A percentile compares a stretch with the other conserved stretches of the same genome.
phyloP scores from a whole-genome alignment of 2,113 vertebrate species.

The Psilopsiagon aurifrons region DNA sequence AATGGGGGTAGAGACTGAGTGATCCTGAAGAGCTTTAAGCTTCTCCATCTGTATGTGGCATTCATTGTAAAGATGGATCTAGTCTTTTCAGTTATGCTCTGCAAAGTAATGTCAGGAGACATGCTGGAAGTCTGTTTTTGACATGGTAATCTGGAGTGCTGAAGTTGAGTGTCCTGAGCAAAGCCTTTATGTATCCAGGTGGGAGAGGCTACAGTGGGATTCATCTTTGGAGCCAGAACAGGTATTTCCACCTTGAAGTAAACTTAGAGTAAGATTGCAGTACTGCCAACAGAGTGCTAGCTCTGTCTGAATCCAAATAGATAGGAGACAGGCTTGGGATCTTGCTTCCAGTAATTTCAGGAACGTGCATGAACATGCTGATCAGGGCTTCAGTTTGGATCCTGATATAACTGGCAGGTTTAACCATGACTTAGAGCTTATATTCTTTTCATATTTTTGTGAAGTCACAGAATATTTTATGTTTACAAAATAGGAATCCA shows the following conservation, averaged over 20 bases:
- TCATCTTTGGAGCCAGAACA: constrained; percentile 30
- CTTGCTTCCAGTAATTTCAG: not conserved
- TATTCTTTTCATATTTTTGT: not conserved
- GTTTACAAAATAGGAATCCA: not conserved
- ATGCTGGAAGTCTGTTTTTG: not conserved
- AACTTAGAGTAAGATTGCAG: not conserved
- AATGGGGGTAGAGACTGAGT: not conserved
- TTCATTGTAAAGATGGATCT: constrained; percentile 29
- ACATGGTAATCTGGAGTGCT: not conserved
- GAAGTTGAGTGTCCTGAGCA: not conserved
- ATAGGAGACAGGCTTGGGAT: not conserved
- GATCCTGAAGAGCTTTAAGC: not conserved
- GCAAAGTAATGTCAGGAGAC: not conserved
- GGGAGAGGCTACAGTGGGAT: not conserved
- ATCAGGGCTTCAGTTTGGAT: not conserved
- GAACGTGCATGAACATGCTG: not conserved
- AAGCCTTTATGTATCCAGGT: not conserved
- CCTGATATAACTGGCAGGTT: not conserved
- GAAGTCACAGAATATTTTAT: not conserved
- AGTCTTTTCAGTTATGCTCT: constrained; percentile 19
- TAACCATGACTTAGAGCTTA: not conserved
- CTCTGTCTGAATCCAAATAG: not conserved
- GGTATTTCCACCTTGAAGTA: not conserved
- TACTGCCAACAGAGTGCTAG: not conserved
- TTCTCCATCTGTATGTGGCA: not conserved